phyloP scores from a whole-genome alignment of 1,140 invertebrate genomes.

The Holcopasites calliopsidis region DNA sequence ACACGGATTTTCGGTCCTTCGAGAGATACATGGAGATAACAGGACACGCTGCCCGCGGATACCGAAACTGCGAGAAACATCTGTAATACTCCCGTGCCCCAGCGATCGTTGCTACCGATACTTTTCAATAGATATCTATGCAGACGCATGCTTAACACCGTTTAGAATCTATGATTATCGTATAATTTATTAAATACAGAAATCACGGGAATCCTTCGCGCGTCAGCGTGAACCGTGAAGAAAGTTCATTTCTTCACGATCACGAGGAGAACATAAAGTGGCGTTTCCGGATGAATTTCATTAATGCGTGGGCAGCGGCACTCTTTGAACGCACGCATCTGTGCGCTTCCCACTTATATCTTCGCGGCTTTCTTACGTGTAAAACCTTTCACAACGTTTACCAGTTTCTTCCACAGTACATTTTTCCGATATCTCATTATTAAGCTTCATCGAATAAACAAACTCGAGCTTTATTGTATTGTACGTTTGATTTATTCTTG shows the following conservation, averaged over 20 bases:
- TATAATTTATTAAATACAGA: too few relatives aligned
- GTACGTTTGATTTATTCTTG: too few relatives aligned
- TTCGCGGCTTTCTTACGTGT: constrained; percentile 10
- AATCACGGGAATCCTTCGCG: background rate
- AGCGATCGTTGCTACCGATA: background rate
- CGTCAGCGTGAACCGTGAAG: background rate
- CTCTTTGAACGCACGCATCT: constrained; percentile 39
- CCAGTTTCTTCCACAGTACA: background rate
- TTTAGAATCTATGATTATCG: too few relatives aligned
- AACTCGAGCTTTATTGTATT: too few relatives aligned
- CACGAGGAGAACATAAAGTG: constrained; percentile 47
- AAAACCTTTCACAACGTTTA: constrained; percentile 5
- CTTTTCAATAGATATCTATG: background rate
- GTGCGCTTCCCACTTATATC: background rate
- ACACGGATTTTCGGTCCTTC: constrained; percentile 7
- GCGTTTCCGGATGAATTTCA: constrained; percentile 47
- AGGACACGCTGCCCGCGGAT: background rate
- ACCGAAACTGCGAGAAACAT: constrained; percentile 7
- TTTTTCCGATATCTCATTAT: background rate
- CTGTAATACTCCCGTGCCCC: background rate
- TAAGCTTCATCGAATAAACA: background rate
- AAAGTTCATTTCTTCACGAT: constrained; percentile 46
- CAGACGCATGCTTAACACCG: too few relatives aligned
- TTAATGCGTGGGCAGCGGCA: constrained; percentile 45
- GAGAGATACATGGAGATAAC: constrained; percentile 25